A percentile compares a stretch with the other conserved stretches of the same genome.
These are phyloP conservation scores for Eristalis arbustorum DNA, from an alignment of 2,888 invertebrate genomes.

Conservation along the genomic window DNA sequence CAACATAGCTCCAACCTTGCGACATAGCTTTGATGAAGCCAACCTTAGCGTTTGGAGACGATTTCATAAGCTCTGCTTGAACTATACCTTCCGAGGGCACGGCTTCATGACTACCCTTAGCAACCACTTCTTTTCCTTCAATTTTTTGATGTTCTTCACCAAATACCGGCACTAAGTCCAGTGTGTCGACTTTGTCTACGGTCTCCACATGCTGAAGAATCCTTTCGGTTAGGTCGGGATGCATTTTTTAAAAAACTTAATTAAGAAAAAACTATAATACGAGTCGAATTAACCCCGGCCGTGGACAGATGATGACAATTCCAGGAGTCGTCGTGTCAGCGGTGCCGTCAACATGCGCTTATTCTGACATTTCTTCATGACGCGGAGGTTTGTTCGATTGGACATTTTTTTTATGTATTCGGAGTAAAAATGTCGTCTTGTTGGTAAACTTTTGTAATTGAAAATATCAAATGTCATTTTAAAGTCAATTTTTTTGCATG, in stretches of 20 bases:
- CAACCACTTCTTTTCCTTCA: conserved; percentile 90
- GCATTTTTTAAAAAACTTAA: conserved; percentile 76
- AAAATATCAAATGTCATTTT: too few species aligned
- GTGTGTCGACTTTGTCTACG: conserved; percentile 84
- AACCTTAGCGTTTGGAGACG: conserved; percentile 91
- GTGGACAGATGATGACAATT: background rate
- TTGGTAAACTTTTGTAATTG: too few species aligned
- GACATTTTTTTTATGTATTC: background rate
- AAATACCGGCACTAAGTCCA: conserved; percentile 85
- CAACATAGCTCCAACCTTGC: conserved; percentile 91
- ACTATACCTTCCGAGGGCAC: conserved; percentile 88
- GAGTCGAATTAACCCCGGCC: background rate
- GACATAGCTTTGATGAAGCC: conserved; percentile 98
- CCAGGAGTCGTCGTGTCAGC: conserved; percentile 2
- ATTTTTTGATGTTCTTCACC: conserved; percentile 94
- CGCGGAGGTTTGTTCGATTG: background rate
- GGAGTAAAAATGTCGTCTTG: background rate
- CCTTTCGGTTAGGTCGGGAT: conserved; percentile 85
- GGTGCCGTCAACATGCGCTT: conserved; percentile 11
- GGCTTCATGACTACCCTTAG: conserved; percentile 96
- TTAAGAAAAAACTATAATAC: background rate
- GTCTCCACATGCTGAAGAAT: conserved; percentile 85
- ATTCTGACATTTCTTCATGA: background rate
- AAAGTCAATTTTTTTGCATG: too few species aligned
- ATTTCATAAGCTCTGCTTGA: conserved; percentile 90